Percentiles rank a stretch among this genome's conserved stretches.
Conservation (phyloP, 2,888 invertebrate genomes). For the Drosophila meridionalis region DNA sequence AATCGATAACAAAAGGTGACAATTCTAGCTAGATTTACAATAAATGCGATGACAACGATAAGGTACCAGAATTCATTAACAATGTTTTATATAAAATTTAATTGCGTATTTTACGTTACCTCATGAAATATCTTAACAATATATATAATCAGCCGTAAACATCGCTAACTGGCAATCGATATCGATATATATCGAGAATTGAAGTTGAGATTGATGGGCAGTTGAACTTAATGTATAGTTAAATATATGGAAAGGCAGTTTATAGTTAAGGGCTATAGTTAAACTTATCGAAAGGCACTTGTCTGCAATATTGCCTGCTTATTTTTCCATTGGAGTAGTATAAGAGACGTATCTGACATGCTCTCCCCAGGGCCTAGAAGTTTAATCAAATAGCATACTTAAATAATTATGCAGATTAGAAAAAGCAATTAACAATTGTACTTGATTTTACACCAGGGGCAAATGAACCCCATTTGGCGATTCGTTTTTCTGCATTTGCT, state of each 20-base stretch:
- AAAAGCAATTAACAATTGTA: neutral
- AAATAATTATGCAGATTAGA: neutral
- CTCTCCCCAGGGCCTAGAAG: neutral
- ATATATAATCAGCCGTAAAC: too few species aligned
- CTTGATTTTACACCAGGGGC: neutral
- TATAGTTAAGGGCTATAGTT: neutral
- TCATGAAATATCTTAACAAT: too few species aligned
- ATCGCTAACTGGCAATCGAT: too few species aligned
- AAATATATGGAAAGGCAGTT: neutral
- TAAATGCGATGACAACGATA: neutral
- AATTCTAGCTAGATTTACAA: neutral
- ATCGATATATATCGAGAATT: too few species aligned
- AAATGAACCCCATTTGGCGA: constrained; percentile 2
- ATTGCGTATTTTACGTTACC: too few species aligned
- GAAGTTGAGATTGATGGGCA: neutral
- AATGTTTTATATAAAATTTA: neutral
- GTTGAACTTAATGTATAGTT: neutral
- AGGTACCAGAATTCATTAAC: neutral
- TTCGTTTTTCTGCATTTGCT: neutral
- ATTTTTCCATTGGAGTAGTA: neutral
- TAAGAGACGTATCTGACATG: too few species aligned
- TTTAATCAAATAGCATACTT: neutral
- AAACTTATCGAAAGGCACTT: neutral
- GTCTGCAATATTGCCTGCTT: neutral
- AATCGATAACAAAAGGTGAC: neutral